Percentiles rank a stretch among this genome's conserved stretches.
Conservation (phyloP, 1,140 invertebrate species). For the Odontomachus brunneus region DNA sequence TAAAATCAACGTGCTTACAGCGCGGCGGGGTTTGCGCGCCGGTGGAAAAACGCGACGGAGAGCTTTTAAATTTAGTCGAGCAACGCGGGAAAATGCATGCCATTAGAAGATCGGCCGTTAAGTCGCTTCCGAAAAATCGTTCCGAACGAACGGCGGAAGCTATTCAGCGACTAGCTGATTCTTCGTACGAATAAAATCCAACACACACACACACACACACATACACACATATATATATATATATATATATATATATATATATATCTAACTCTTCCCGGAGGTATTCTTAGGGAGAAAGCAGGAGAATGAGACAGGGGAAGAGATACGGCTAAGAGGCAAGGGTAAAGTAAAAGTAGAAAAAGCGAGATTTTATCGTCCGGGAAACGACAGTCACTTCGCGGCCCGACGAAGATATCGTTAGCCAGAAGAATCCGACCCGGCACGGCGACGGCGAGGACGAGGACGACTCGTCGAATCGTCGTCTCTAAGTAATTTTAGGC, state of each 20-base stretch:
- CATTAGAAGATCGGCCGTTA: not conserved
- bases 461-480: conserved; percentile 49
- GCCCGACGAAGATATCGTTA: conserved; percentile 63
- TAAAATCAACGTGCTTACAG: conserved; percentile 33
- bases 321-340: too few relatives aligned
- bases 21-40: too few relatives aligned
- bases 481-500: conserved; percentile 69
- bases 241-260: too few relatives aligned
- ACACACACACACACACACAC: too few relatives aligned
- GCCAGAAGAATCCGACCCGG: conserved; percentile 57
- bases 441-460: not conserved
- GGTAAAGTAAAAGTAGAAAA: not conserved
- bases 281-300: conserved; percentile 17
- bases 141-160: not conserved
- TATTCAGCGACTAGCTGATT: not conserved
- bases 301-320: not conserved
- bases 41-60: not conserved
- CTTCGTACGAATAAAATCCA: conserved; percentile 32
- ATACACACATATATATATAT: too few relatives aligned
- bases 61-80: conserved; percentile 39
- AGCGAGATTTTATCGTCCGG: conserved; percentile 44
- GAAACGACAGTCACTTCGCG: conserved; percentile 57
- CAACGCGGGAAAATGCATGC: not conserved
- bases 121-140: conserved; percentile 39
- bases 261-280: not conserved